phyloP scores from a whole-genome alignment of 2,888 invertebrate genomes.

The Lasiommata megera region DNA sequence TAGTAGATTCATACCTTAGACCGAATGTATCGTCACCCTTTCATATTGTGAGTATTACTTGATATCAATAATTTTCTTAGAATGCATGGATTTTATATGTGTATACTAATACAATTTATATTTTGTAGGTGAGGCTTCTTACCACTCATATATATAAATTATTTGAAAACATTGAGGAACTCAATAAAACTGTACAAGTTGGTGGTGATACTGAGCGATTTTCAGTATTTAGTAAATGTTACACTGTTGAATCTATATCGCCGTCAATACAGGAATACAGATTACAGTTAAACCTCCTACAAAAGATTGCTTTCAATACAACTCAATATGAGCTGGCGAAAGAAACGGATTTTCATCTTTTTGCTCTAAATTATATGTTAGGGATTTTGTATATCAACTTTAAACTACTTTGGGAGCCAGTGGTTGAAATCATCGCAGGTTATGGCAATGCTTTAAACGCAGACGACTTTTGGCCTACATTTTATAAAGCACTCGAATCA shows the following conservation, averaged over 20 bases:
- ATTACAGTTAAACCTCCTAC: conserved; percentile 87
- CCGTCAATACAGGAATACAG: conserved; percentile 90
- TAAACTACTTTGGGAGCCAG: conserved; percentile 93
- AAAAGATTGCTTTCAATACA: conserved; percentile 85
- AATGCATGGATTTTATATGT: neutral
- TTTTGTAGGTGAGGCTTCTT: conserved; percentile 83
- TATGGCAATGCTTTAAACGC: conserved; percentile 84
- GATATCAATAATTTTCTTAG: neutral
- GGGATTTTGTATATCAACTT: conserved; percentile 94
- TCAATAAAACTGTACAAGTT: conserved; percentile 59
- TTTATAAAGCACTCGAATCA: conserved; percentile 80
- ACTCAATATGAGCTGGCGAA: conserved; percentile 80
- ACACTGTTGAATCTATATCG: conserved; percentile 85
- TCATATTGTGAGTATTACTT: conserved; percentile 79
- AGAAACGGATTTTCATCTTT: conserved; percentile 80
- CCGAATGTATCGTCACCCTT: conserved; percentile 85
- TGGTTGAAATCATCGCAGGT: conserved; percentile 86
- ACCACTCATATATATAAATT: conserved; percentile 88
- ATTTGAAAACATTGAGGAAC: conserved; percentile 81
- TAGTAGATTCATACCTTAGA: conserved; percentile 79
- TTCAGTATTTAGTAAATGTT: conserved; percentile 85
- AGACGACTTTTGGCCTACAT: conserved; percentile 88
- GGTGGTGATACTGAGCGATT: conserved; percentile 67
- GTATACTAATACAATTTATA: neutral
- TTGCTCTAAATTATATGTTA: conserved; percentile 89